These are phyloP conservation scores for Electrona antarctica DNA, from an alignment of 2,113 vertebrate genomes.

Conservation along the genomic window DNA sequence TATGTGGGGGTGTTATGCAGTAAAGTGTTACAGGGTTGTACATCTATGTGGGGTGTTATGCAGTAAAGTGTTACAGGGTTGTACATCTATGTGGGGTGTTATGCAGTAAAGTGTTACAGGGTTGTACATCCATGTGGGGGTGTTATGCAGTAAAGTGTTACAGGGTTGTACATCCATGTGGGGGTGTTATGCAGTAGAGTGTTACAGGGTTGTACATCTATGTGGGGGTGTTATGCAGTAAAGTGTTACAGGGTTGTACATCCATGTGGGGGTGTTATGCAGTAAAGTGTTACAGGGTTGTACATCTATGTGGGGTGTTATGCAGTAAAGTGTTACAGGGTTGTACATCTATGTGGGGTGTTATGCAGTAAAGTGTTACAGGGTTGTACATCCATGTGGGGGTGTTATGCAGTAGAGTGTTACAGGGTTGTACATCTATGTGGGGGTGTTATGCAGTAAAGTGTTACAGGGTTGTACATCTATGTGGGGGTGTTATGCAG, in stretches of 20 bases:
- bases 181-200: too few relatives aligned
- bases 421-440: not conserved
- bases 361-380: not conserved
- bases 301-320: too few relatives aligned
- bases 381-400: too few relatives aligned
- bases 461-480: constrained; percentile 43
- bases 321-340: too few relatives aligned
- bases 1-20: not conserved
- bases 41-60: not conserved
- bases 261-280: too few relatives aligned
- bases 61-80: constrained; percentile 43
- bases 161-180: too few relatives aligned
- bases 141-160: not conserved
- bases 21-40: not conserved
- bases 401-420: not conserved
- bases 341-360: too few relatives aligned
- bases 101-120: too few relatives aligned
- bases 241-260: too few relatives aligned
- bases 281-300: too few relatives aligned
- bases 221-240: too few relatives aligned
- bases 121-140: not conserved
- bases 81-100: too few relatives aligned
- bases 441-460: not conserved
- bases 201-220: constrained; percentile 84
- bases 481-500: not conserved